A percentile compares a stretch with the other conserved stretches of the same genome.
These are phyloP conservation scores for Coptodon bakossiorum DNA, from an alignment of 2,113 vertebrate species.

Conservation along the genomic window DNA sequence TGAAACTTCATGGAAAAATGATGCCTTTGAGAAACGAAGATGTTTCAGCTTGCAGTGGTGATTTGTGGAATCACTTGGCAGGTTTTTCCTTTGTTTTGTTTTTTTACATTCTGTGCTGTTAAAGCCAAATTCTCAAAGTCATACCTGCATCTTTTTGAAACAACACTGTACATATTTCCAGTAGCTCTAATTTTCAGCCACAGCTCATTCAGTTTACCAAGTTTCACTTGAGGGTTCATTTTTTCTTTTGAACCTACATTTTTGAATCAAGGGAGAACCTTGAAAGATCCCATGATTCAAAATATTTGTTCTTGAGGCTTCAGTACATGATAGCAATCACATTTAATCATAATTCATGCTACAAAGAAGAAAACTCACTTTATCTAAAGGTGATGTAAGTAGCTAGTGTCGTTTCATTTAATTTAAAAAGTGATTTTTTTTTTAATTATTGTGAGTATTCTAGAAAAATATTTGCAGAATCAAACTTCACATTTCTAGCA, in stretches of 20 bases:
- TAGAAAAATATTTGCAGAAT: neutral
- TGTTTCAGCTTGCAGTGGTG: neutral
- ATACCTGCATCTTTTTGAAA: neutral
- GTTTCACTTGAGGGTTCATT: neutral
- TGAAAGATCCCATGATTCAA: neutral
- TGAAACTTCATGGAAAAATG: neutral
- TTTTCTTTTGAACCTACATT: neutral
- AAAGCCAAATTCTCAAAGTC: neutral
- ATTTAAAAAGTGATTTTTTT: neutral
- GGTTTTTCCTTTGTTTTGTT: neutral
- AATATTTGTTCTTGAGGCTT: neutral
- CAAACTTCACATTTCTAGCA: neutral
- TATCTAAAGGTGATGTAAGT: neutral
- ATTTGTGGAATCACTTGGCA: neutral
- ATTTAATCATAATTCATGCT: neutral
- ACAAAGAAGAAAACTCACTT: neutral
- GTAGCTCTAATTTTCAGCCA: neutral
- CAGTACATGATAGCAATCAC: neutral
- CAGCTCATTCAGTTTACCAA: neutral
- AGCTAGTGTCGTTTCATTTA: neutral
- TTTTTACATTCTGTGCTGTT: neutral
- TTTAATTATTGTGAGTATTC: accelerated
- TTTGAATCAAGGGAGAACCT: neutral
- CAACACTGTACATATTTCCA: neutral
- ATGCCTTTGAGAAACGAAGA: neutral